Conservation (phyloP, 2,888 invertebrate species). For the Ophioninae sp. region DNA sequence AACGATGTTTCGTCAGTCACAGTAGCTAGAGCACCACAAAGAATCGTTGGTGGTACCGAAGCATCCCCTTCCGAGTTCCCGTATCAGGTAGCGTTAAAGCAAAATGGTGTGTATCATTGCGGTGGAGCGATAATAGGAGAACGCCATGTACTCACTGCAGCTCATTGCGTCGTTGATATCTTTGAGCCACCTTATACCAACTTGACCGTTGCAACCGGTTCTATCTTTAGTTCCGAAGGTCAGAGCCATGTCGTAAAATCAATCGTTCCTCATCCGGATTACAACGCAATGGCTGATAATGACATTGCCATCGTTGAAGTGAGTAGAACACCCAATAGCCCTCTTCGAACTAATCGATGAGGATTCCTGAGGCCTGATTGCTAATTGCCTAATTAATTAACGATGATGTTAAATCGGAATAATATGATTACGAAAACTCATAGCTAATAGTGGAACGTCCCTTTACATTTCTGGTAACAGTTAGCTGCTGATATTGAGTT, state of each 20-base stretch:
- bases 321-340: not conserved
- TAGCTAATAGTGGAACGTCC: not conserved
- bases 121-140: conserved; percentile 35
- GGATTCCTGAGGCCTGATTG: not conserved
- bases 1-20: conserved; percentile 7
- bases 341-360: not conserved
- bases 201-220: not conserved
- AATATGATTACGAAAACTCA: not conserved
- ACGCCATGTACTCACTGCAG: conserved; percentile 42
- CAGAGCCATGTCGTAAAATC: conserved; percentile 12
- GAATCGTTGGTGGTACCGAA: conserved; percentile 30
- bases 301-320: conserved; percentile 58
- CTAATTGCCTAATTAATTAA: not conserved
- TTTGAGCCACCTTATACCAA: not conserved
- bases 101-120: conserved; percentile 4
- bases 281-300: conserved; percentile 9
- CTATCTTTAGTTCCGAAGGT: conserved; percentile 24
- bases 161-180: conserved; percentile 35
- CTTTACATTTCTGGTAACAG: conserved; percentile 9
- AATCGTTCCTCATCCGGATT: conserved; percentile 8
- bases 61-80: conserved; percentile 35
- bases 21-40: conserved; percentile 20
- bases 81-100: conserved; percentile 40
- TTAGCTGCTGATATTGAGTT: conserved; percentile 16
- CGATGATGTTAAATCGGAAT: not conserved